A percentile compares a stretch with the other conserved stretches of the same genome.
These are phyloP conservation scores for Callipepla californica DNA, from an alignment of 2,113 vertebrate species.

Conservation along the genomic window DNA sequence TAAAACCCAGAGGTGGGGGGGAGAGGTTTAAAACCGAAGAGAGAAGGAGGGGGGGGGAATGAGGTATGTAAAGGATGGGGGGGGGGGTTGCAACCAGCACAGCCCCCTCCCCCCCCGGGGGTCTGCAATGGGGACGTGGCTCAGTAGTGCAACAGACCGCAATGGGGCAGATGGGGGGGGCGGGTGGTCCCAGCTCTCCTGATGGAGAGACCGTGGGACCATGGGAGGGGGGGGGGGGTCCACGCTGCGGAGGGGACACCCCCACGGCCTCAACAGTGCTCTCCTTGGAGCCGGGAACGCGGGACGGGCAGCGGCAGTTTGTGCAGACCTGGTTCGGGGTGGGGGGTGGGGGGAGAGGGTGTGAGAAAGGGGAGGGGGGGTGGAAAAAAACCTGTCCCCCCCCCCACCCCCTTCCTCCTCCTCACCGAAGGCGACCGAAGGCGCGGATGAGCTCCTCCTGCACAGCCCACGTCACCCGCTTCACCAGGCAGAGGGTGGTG, in stretches of 20 bases:
- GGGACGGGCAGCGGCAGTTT: conserved; percentile 87
- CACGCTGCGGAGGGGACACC: fast-evolving
- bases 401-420: not conserved
- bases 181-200: not conserved
- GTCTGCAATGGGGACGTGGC: not conserved
- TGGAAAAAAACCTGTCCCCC: not conserved
- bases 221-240: no score
- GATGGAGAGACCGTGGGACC: fast-evolving
- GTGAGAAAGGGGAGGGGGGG: not conserved
- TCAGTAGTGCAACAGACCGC: conserved; percentile 10
- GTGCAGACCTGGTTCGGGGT: conserved; percentile 84
- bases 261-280: conserved; percentile 31
- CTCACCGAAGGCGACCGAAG: conserved; percentile 94
- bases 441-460: conserved; percentile 93
- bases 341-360: not conserved
- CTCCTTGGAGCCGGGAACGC: conserved; percentile 73
- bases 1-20: not conserved
- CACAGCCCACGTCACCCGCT: conserved; percentile 90
- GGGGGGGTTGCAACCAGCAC: conserved; percentile 7
- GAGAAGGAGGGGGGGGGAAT: fast-evolving
- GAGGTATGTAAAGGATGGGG: conserved; percentile 56
- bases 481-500: conserved; percentile 93
- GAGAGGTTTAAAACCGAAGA: not conserved
- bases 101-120: not conserved
- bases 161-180: no score